Evolutionary conservation across 2,113 vertebrate species (phyloP), one percentile per base, ranked within the genome.

Genomic region (Laticauda colubrina): DNA sequence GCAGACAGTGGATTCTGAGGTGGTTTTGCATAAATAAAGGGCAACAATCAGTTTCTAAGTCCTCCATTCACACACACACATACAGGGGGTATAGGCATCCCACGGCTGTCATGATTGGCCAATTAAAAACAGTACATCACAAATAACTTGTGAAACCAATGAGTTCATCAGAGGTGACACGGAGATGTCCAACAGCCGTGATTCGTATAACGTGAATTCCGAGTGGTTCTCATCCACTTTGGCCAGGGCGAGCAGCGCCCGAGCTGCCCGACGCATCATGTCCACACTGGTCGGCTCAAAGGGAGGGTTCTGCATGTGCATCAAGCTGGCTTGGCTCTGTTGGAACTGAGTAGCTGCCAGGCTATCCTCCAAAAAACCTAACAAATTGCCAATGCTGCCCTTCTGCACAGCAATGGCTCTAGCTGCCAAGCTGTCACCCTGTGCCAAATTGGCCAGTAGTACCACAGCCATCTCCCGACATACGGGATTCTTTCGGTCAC

Each of bases 81-180:
- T 98, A 98, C 98, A 51, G 96, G 96, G 95, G 96, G 53, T 89
- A 61, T 97, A 96, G 98, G 97, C 98, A 98, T 98, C 99, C 98
- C 98, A 98, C 98, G 98, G 98, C 99, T 99, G 99, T 99, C 99
- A 99, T 99, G 99, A 99, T 98, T 99, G 99, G 98, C 99, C 99
- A 96, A 99, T 99, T 98, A 99, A 98, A 98, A 99, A 99, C 97
- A 99, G 99, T 99, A 99, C 99, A 95, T 99, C 99, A 98, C 99
- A 99, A 98, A 99, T 99, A 97, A 99, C 99, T 97, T 99, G 98
- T 98, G 99, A 99, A 97, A 99, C 99, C 98, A 99, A 97, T 45
- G 99, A 99, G 99, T 99, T 99, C 99, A 99, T 99, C 97, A 99
- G 97, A 92, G 99, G 99, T 88, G 99, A 99, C 96, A 99, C 99